Percentiles rank a stretch among this genome's conserved stretches.
These are phyloP conservation scores for Drosophila kanapiae DNA, from an alignment of 1,140 invertebrate species.

Conservation along the genomic window DNA sequence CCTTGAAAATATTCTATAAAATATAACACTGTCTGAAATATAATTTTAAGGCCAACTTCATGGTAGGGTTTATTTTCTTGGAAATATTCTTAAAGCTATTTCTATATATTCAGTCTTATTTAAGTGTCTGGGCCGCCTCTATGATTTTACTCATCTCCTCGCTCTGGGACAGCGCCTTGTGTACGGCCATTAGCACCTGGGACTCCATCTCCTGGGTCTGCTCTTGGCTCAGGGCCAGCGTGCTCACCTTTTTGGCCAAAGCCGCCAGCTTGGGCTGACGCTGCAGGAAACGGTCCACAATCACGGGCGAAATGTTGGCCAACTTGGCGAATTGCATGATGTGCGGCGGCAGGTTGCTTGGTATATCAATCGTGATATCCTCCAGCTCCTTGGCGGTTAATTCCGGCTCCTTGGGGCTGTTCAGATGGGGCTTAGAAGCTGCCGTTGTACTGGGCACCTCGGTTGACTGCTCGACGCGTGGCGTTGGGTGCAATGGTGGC, in stretches of 20 bases:
- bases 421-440: slow-evolving; percentile 47
- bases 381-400: slow-evolving; percentile 30
- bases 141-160: slow-evolving; percentile 57
- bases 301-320: slow-evolving; percentile 63
- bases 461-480: neutral
- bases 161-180: slow-evolving; percentile 64
- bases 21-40: neutral
- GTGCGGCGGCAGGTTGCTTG: slow-evolving; percentile 51
- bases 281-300: slow-evolving; percentile 65
- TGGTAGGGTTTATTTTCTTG: slow-evolving; percentile 23
- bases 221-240: slow-evolving; percentile 62
- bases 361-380: neutral
- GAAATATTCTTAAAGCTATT: slow-evolving; percentile 26
- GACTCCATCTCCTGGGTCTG: slow-evolving; percentile 58
- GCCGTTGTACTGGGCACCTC: slow-evolving; percentile 16
- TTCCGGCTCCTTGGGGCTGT: slow-evolving; percentile 42
- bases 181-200: slow-evolving; percentile 65
- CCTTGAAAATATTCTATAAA: neutral
- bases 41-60: neutral
- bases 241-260: slow-evolving; percentile 71
- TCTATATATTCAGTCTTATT: slow-evolving; percentile 37
- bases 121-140: slow-evolving; percentile 58
- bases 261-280: slow-evolving; percentile 74
- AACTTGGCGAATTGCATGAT: slow-evolving; percentile 63
- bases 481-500: neutral